Evolutionary conservation across 2,888 invertebrate species (phyloP).

Genomic region (Pomacea canaliculata): DNA sequence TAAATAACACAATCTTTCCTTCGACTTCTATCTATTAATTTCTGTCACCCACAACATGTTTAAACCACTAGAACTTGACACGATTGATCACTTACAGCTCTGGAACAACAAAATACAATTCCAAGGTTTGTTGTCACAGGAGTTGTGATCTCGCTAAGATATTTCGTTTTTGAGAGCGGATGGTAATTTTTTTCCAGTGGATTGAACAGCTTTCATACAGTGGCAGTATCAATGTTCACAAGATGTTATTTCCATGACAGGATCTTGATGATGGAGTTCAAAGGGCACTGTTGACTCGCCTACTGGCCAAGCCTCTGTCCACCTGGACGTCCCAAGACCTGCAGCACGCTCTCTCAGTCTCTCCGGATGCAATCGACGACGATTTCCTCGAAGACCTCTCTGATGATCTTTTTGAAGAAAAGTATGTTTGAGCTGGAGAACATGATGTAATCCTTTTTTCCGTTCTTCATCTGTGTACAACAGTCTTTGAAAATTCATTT

Average conservation of each 20-base stretch:
- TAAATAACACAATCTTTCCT: too few species aligned
- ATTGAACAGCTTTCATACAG: too few species aligned
- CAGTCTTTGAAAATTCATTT: too few species aligned
- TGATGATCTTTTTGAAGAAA: constrained; percentile 23
- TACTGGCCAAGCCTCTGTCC: constrained; percentile 12
- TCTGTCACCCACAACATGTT: too few species aligned
- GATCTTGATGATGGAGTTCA: constrained; percentile 30
- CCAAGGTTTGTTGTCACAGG: too few species aligned
- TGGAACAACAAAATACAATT: neutral
- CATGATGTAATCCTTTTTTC: neutral
- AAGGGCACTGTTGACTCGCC: constrained; percentile 16
- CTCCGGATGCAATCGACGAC: constrained; percentile 33
- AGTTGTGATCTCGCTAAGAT: too few species aligned
- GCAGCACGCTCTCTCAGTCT: constrained; percentile 21
- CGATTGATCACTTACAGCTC: too few species aligned
- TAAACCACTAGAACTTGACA: too few species aligned
- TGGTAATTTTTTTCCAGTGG: too few species aligned
- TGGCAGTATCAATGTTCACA: neutral
- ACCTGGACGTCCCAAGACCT: constrained; percentile 24
- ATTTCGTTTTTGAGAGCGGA: too few species aligned
- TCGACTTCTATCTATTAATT: too few species aligned
- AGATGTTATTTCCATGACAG: constrained; percentile 1
- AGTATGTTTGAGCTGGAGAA: constrained; percentile 10
- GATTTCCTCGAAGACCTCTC: constrained; percentile 30
- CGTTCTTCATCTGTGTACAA: too few species aligned